phyloP scores from a whole-genome alignment of 2,113 vertebrate genomes.

The Sorex araneus region DNA sequence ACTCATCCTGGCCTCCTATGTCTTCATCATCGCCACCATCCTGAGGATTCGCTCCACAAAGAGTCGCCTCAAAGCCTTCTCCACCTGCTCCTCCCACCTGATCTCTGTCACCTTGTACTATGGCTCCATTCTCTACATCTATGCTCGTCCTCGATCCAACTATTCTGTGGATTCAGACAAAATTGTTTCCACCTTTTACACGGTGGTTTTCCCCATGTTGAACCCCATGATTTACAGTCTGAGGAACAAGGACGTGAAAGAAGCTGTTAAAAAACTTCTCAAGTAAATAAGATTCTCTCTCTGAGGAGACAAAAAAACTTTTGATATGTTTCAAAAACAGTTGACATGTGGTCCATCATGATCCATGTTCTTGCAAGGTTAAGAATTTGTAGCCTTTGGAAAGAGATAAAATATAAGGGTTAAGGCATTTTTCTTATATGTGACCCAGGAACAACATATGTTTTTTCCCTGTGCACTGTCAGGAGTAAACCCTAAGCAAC shows the following conservation, averaged over 20 bases:
- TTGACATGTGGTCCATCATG: neutral
- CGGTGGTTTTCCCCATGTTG: conserved; percentile 34
- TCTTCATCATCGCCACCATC: conserved; percentile 61
- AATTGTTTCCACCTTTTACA: conserved; percentile 47
- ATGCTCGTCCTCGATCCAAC: neutral
- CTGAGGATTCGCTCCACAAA: conserved; percentile 50
- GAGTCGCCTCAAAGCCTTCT: conserved; percentile 72
- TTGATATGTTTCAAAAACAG: neutral
- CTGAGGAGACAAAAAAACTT: neutral
- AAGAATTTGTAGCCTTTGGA: neutral
- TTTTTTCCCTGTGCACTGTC: too few relatives aligned
- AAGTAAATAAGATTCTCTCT: neutral
- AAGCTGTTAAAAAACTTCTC: conserved; percentile 23
- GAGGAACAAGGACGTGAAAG: conserved; percentile 33
- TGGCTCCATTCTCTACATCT: conserved; percentile 71
- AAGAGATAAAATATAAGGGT: too few relatives aligned
- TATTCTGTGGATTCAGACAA: neutral
- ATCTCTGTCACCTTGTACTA: conserved; percentile 69
- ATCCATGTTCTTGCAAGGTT: neutral
- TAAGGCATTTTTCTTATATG: too few relatives aligned
- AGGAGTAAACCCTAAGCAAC: too few relatives aligned
- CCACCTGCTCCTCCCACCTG: conserved; percentile 74
- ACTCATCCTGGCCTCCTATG: conserved; percentile 61
- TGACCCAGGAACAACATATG: too few relatives aligned
- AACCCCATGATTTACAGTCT: conserved; percentile 50